Conservation (phyloP, 1,140 invertebrate species). For the Acromyrmex heyeri region DNA sequence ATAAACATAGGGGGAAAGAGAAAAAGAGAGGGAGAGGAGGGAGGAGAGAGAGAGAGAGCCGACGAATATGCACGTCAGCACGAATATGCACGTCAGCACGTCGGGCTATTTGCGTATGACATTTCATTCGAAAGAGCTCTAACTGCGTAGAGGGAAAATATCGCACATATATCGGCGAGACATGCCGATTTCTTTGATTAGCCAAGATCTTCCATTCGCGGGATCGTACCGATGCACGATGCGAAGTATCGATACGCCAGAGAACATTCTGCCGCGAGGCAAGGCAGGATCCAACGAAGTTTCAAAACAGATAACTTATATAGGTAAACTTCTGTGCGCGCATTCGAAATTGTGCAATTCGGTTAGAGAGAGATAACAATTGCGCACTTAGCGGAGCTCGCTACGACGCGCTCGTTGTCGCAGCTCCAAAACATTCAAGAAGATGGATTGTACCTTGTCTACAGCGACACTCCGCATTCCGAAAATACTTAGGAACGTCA, state of each 20-base stretch:
- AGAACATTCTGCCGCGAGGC: background rate
- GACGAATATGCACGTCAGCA: background rate
- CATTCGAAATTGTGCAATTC: slow-evolving; percentile 48
- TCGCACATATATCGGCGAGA: background rate
- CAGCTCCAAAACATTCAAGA: background rate
- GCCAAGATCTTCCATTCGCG: background rate
- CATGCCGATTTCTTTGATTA: background rate
- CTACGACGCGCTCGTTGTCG: background rate
- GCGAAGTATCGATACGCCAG: background rate
- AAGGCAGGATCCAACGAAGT: slow-evolving; percentile 3
- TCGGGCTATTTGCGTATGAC: slow-evolving; percentile 15
- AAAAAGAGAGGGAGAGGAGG: background rate
- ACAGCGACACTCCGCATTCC: slow-evolving; percentile 10
- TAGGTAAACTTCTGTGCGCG: slow-evolving; percentile 47
- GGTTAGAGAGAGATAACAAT: slow-evolving; percentile 47
- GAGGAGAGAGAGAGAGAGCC: background rate
- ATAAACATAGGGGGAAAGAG: background rate
- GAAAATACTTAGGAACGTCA: slow-evolving; percentile 41
- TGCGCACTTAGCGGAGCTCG: slow-evolving; percentile 27
- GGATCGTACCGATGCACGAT: background rate
- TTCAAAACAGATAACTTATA: slow-evolving; percentile 59
- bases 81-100: background rate
- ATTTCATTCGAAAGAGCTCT: background rate
- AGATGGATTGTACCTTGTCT: slow-evolving; percentile 36
- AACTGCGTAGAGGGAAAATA: background rate